Evolutionary conservation across 2,797 vertebrate genomes (phyloP), one percentile per base, ranked within the genome.

Genomic region (Gobionotothen gibberifrons): DNA sequence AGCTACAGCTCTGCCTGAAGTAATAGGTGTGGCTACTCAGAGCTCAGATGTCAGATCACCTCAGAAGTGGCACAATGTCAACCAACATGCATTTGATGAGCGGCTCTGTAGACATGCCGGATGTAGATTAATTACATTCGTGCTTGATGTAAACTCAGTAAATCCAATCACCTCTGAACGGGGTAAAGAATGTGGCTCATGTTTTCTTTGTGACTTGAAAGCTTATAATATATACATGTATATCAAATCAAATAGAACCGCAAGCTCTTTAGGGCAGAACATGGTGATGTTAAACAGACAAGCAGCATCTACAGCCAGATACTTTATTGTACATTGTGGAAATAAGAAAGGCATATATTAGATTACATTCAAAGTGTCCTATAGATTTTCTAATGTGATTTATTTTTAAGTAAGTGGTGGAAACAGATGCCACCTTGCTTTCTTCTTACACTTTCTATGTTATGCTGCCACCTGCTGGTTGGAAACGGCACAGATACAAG

Each of bases 401-500:
- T 36, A 9, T 29, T 5, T 61, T 7, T 2, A 5, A 67, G 15
- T 49, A 4, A 4, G 7, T 0, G 14, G 9, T 29, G 10, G 6
- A 8, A 17, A 17, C 15, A 1, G 11, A 15, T 11, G 52, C 9
- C 3, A 0, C 7, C 0, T 32, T 39, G 13, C 11, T 42, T 46
- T 47, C 0, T 17, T 60, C 59, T 42, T 13, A 49, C 13, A 44
- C 17, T 19, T 9, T 56, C 15, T 60, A 16, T 77, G 61, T 76
- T 53, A 73, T 74, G 65, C 81, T 90, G 88, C 87, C 92, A 84
- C 65, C 93, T 93, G 60, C 71, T 94, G 94, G 87, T 49, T 21
- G 10, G 44, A 76, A 72, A 47, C 16, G 1, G 49, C 2, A 22
- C 11, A 5, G 10, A 1, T 5, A 8, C 3, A 5, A 0, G 16